A percentile compares a stretch with the other conserved stretches of the same genome.
Conservation (phyloP, 2,888 invertebrate species). For the Tetranychus piercei region DNA sequence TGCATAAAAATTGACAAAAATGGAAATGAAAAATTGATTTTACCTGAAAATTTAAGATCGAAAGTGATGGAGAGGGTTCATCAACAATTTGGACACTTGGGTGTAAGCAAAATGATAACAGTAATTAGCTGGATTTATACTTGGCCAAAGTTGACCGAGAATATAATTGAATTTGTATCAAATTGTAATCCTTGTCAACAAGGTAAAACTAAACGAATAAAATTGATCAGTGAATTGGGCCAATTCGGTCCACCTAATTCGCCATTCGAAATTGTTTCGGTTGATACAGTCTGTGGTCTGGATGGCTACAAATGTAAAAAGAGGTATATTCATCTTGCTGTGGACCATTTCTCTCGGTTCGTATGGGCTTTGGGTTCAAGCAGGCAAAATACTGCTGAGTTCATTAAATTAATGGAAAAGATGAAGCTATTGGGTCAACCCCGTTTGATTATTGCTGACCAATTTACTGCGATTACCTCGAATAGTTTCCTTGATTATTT, state of each 20-base stretch:
- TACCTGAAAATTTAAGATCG: too few relatives aligned
- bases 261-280: conserved; percentile 18
- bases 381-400: conserved; percentile 10
- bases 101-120: neutral
- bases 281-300: conserved; percentile 15
- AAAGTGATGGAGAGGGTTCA: too few relatives aligned
- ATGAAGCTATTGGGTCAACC: neutral
- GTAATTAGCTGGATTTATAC: neutral
- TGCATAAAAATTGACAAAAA: too few relatives aligned
- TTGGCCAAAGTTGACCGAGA: neutral
- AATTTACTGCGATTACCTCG: conserved; percentile 10
- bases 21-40: too few relatives aligned
- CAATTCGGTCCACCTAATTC: conserved; percentile 11
- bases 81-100: neutral
- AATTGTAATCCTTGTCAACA: neutral
- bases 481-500: neutral
- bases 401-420: conserved; percentile 14
- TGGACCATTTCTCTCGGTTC: neutral
- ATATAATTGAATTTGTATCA: neutral
- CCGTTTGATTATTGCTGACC: conserved; percentile 12
- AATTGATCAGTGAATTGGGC: neutral
- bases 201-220: neutral
- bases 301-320: conserved; percentile 6
- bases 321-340: conserved; percentile 14
- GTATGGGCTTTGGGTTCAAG: conserved; percentile 9